Conservation (phyloP, 1,140 invertebrate species). For the Probaryconus sp. region DNA sequence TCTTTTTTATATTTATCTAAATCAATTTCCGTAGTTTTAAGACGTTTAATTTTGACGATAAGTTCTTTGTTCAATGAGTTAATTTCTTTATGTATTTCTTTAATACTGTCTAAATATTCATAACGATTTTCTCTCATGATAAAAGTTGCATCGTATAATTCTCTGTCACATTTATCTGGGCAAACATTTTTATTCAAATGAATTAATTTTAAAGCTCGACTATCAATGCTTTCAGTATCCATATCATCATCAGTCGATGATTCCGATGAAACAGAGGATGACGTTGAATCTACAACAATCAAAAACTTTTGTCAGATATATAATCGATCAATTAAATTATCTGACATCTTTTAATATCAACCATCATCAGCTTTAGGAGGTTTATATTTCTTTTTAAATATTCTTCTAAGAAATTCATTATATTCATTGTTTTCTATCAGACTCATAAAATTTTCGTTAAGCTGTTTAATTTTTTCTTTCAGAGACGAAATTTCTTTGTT, state of each 20-base stretch:
- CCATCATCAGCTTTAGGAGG: conserved; percentile 77
- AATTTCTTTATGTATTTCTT: conserved; percentile 73
- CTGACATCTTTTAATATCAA: conserved; percentile 52
- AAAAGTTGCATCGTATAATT: conserved; percentile 83
- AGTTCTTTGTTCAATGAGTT: conserved; percentile 75
- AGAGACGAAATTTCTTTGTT: conserved; percentile 74
- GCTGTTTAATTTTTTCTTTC: conserved; percentile 79
- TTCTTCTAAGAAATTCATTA: conserved; percentile 84
- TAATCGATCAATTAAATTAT: not conserved
- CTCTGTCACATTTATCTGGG: conserved; percentile 85
- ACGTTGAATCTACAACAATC: conserved; percentile 66
- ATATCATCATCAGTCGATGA: conserved; percentile 80
- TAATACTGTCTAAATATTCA: conserved; percentile 73
- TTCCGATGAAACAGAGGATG: conserved; percentile 77
- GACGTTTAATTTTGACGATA: conserved; percentile 66
- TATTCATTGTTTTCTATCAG: conserved; percentile 85
- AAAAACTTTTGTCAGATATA: not conserved
- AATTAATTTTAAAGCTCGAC: conserved; percentile 81
- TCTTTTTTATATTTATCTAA: conserved; percentile 66
- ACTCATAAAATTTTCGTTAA: conserved; percentile 80
- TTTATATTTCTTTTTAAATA: conserved; percentile 87
- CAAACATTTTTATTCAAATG: conserved; percentile 86
- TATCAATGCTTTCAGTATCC: conserved; percentile 80
- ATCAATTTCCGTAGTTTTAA: conserved; percentile 65
- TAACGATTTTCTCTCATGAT: conserved; percentile 80